These are phyloP conservation scores for Glyptemys insculpta DNA, from an alignment of 2,797 vertebrate species.

Conservation along the genomic window DNA sequence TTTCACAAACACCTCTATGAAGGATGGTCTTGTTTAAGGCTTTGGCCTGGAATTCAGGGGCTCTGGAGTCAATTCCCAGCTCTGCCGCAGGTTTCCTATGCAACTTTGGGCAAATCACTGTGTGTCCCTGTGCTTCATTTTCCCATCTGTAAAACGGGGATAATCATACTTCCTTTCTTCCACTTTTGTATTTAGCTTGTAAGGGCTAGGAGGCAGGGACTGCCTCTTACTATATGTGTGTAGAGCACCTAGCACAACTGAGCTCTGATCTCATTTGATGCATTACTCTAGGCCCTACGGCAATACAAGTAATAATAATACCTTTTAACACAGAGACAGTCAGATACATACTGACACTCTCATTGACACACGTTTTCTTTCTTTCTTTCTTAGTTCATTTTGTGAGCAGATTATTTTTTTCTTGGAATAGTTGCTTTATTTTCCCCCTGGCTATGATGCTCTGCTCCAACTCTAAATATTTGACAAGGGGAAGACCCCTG, in stretches of 20 bases:
- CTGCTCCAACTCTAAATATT: slow-evolving; percentile 32
- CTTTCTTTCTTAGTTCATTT: slow-evolving; percentile 28
- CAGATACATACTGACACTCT: neutral
- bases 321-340: neutral
- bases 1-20: slow-evolving; percentile 9
- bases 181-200: neutral
- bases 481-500: slow-evolving; percentile 40
- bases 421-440: slow-evolving; percentile 28
- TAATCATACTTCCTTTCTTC: neutral
- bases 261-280: neutral
- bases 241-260: neutral
- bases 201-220: neutral
- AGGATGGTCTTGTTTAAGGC: slow-evolving; percentile 29
- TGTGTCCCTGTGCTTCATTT: neutral
- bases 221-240: neutral
- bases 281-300: neutral
- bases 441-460: slow-evolving; percentile 19
- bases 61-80: slow-evolving; percentile 65
- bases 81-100: slow-evolving; percentile 25
- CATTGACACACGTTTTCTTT: neutral
- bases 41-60: neutral
- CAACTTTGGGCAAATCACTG: slow-evolving; percentile 1
- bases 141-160: neutral
- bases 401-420: slow-evolving; percentile 25
- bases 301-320: neutral